Percentiles rank a stretch among this genome's conserved stretches.
Evolutionary conservation across 2,888 invertebrate genomes (phyloP).

Genomic region (Alcis repandata): DNA sequence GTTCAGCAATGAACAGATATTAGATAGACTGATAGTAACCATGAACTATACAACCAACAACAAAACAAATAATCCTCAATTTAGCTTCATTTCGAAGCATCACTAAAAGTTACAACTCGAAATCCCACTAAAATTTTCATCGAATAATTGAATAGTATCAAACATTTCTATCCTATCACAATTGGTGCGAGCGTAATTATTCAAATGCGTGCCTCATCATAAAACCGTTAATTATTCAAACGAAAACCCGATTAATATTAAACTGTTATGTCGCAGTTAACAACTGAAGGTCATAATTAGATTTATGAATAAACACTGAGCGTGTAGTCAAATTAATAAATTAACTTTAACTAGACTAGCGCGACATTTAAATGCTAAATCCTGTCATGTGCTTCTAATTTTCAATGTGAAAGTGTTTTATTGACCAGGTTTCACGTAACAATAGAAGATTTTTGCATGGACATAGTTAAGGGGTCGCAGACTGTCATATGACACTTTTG

Average conservation of each 20-base stretch:
- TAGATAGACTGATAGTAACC: too few relatives aligned
- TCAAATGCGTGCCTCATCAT: constrained; percentile 32
- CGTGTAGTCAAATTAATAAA: constrained; percentile 34
- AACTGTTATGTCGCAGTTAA: constrained; percentile 49
- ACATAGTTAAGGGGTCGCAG: too few relatives aligned
- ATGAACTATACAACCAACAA: too few relatives aligned
- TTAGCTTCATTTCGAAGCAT: too few relatives aligned
- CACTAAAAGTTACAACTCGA: not conserved
- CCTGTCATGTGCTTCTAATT: too few relatives aligned
- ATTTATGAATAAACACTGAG: constrained; percentile 53
- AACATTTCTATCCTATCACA: constrained; percentile 24
- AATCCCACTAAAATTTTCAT: not conserved
- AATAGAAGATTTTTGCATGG: too few relatives aligned
- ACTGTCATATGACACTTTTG: too few relatives aligned
- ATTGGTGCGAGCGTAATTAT: constrained; percentile 25
- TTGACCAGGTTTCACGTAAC: too few relatives aligned
- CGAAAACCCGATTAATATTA: constrained; percentile 48
- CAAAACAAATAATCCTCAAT: too few relatives aligned
- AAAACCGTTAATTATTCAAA: constrained; percentile 46
- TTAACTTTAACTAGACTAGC: constrained; percentile 32
- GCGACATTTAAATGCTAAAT: constrained; percentile 24
- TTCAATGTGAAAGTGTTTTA: too few relatives aligned
- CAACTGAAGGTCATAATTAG: constrained; percentile 49
- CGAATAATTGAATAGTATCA: constrained; percentile 14
- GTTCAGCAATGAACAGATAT: too few relatives aligned